Conservation (phyloP, 2,888 invertebrate species). For the Periphyllus acericola region DNA sequence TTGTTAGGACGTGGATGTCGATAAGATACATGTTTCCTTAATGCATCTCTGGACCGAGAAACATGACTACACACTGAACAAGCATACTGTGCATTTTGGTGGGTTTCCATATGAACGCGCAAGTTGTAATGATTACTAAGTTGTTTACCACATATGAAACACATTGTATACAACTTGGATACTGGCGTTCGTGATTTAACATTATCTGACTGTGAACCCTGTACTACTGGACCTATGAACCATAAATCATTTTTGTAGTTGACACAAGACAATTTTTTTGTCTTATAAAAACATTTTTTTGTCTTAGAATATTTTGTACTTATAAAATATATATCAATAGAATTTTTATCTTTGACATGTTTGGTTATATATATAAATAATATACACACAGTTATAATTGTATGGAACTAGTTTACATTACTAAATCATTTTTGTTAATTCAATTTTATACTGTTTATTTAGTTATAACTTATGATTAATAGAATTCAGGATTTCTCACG, state of each 20-base stretch:
- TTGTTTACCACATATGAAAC: constrained; percentile 87
- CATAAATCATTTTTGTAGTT: neutral
- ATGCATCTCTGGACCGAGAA: constrained; percentile 85
- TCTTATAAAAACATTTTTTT: no score
- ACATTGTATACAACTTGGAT: constrained; percentile 74
- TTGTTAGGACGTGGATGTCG: constrained; percentile 73
- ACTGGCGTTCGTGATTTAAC: constrained; percentile 61
- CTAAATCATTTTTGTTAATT: no score
- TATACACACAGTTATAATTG: no score
- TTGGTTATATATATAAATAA: no score
- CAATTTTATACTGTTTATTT: no score
- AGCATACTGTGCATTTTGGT: constrained; percentile 87
- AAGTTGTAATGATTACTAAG: constrained; percentile 91
- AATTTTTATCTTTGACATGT: no score
- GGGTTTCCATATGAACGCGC: constrained; percentile 90
- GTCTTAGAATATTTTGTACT: no score
- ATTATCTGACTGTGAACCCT: constrained; percentile 62
- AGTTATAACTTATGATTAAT: no score
- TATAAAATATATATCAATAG: no score
- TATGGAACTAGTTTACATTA: no score
- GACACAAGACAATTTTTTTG: neutral
- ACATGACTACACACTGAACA: constrained; percentile 89
- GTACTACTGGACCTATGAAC: constrained; percentile 58
- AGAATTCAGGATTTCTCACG: no score
- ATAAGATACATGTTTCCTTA: constrained; percentile 89